phyloP scores from a whole-genome alignment of 2,113 vertebrate genomes.

The Proteles cristata region DNA sequence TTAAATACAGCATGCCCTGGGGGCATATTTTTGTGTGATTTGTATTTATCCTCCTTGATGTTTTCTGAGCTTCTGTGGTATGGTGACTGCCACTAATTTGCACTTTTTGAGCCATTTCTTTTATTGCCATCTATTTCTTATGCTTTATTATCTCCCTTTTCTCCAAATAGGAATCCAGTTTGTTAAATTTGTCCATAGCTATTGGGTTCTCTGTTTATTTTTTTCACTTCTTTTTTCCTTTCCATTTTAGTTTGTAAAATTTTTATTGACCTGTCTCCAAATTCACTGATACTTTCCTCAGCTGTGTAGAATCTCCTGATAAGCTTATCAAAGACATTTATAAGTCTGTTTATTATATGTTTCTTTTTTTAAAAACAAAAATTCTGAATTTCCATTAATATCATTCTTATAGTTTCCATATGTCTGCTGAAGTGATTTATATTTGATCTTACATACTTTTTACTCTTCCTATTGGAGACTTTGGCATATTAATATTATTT shows the following conservation, averaged over 20 bases:
- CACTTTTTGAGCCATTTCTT: neutral
- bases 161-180: neutral
- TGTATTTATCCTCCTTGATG: neutral
- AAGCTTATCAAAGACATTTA: neutral
- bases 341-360: neutral
- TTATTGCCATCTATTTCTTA: neutral
- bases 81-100: neutral
- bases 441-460: neutral
- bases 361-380: too few relatives aligned
- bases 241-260: neutral
- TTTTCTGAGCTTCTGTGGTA: neutral
- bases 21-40: neutral
- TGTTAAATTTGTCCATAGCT: neutral
- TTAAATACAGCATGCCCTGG: neutral
- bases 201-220: neutral
- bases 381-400: neutral
- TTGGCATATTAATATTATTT: neutral
- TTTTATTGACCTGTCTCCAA: neutral
- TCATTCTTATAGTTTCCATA: neutral
- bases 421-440: neutral
- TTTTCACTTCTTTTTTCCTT: neutral
- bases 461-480: neutral
- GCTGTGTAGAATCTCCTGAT: neutral
- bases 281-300: neutral
- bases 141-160: neutral